Conservation (phyloP, 1,140 invertebrate species). For the Monochamus saltuarius region DNA sequence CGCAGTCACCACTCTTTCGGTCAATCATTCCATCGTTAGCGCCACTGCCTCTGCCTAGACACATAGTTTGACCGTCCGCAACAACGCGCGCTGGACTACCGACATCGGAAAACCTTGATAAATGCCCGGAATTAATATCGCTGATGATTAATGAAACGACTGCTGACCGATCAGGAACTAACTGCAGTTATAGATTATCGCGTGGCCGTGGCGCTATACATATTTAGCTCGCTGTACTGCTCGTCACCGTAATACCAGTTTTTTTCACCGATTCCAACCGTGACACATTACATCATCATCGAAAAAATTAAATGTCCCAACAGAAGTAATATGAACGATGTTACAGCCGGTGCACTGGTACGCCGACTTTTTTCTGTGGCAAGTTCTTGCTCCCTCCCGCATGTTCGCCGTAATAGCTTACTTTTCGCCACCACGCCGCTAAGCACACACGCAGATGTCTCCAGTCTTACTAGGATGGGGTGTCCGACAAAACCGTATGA, state of each 20-base stretch:
- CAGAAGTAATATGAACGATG: conserved; percentile 34
- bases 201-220: conserved; percentile 16
- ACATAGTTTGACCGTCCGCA: conserved; percentile 18
- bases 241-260: conserved; percentile 3
- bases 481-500: conserved; percentile 28
- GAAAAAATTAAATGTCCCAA: conserved; percentile 29
- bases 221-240: conserved; percentile 18
- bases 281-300: too few relatives aligned
- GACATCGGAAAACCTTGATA: conserved; percentile 43
- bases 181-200: conserved; percentile 42
- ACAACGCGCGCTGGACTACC: conserved; percentile 8
- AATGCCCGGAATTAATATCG: conserved; percentile 47
- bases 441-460: conserved; percentile 43
- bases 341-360: conserved; percentile 26
- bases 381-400: conserved; percentile 34
- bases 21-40: conserved; percentile 44
- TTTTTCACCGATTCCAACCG: conserved; percentile 16
- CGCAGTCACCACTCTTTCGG: conserved; percentile 23
- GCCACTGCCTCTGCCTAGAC: conserved; percentile 11
- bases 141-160: conserved; percentile 46
- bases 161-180: conserved; percentile 38
- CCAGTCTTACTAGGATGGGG: conserved; percentile 26
- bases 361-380: conserved; percentile 35
- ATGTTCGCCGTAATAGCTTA: conserved; percentile 44
- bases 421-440: conserved; percentile 34